These are phyloP conservation scores for Alethe castanea DNA, from an alignment of 2,113 vertebrate genomes.

Conservation along the genomic window DNA sequence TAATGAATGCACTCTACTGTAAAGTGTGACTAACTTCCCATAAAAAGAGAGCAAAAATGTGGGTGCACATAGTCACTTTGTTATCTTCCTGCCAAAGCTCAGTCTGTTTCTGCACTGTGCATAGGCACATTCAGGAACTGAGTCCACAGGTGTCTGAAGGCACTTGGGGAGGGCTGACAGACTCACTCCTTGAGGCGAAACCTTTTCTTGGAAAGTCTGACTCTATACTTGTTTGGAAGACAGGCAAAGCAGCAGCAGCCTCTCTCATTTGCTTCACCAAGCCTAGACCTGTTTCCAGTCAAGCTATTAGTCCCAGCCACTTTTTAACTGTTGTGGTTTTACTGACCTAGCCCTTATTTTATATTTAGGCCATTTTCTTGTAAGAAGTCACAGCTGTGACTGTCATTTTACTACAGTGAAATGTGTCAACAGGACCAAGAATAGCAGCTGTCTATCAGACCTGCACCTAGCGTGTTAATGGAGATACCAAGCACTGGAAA, in stretches of 20 bases:
- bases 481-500: slow-evolving; percentile 48
- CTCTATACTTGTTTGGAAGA: background rate
- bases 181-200: background rate
- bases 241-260: background rate
- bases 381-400: slow-evolving; percentile 67
- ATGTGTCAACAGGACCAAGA: slow-evolving; percentile 69
- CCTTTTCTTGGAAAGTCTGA: slow-evolving; percentile 5
- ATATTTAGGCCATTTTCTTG: slow-evolving; percentile 67
- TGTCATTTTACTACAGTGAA: slow-evolving; percentile 61
- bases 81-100: background rate
- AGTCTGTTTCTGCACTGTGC: background rate
- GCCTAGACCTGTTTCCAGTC: slow-evolving; percentile 29
- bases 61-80: background rate
- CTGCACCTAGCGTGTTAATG: slow-evolving; percentile 57
- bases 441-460: slow-evolving; percentile 72
- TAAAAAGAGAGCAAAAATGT: slow-evolving; percentile 18
- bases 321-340: slow-evolving; percentile 45
- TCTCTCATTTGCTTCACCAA: slow-evolving; percentile 10
- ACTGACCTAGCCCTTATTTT: slow-evolving; percentile 42
- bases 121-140: background rate
- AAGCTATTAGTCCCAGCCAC: background rate
- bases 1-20: slow-evolving; percentile 29
- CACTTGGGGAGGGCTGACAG: background rate
- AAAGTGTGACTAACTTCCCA: slow-evolving; percentile 21
- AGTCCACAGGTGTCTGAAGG: background rate